Evolutionary conservation across 2,797 vertebrate genomes (phyloP), one percentile per base, ranked within the genome.

Genomic region (Sebastes steindachneri): DNA sequence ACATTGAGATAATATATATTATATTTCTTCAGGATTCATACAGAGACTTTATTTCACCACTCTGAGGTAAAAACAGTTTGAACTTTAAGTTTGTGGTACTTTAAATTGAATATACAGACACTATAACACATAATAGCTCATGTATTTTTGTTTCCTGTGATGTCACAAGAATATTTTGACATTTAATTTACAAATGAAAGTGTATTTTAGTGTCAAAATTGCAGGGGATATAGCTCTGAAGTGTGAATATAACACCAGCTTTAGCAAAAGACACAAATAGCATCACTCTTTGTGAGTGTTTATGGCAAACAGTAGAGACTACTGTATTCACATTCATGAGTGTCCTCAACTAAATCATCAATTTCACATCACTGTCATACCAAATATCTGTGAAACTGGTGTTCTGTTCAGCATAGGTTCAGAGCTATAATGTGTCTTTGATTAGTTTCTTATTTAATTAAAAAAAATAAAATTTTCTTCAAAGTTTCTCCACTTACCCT

Each of bases 401-500:
- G 19, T 17, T 1, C 41, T 45, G 41, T 51, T 51, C 48, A 51
- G 48, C 8, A 51, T 19, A 51, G 5, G 9, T 48, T 23, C 21
- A 14, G 11, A 25, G 28, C n/a, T 45, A 41, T 41, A 23, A 28
- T 21, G 59, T 55, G 25, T 63, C n/a, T 7, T 12, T 35, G 31
- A 48, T 63, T 63, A 41, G 37, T 73, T 75, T 69, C n/a, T 19
- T 23, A 59, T 80, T 63, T 8, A 76, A 82, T 77, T 68, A 60
- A 57, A 79, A 79, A 48, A 51, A 54, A n/a, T 26, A 14, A 11
- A 60, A 37, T 73, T 73, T 85, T 15, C 12, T 29, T 79, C 48
- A 55, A 65, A 77, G 45, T 77, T 85, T 69, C 55, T 75, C 66
- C 17, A 82, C 94, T 94, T 94, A 96, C 94, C 72, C 41, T 62